These are phyloP conservation scores for Montipora foliosa DNA, from an alignment of 64 coral and sea anemone genomes.

Conservation along the genomic window DNA sequence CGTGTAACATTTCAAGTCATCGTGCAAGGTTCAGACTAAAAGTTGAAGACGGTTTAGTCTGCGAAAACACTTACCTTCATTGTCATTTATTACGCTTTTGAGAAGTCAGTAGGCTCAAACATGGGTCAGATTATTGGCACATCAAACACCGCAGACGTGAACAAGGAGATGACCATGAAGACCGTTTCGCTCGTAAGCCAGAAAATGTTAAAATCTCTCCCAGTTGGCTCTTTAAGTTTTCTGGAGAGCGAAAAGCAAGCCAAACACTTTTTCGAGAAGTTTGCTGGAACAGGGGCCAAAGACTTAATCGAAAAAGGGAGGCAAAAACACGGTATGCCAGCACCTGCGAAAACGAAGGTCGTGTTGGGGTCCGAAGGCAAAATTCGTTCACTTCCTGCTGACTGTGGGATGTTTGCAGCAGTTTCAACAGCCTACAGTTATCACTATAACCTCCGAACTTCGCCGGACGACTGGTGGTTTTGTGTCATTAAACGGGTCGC, in stretches of 20 bases:
- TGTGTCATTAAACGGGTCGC: slow-evolving; percentile 67
- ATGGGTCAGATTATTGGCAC: too few relatives aligned
- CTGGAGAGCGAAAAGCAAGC: neutral
- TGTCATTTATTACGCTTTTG: too few relatives aligned
- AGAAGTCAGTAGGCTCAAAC: too few relatives aligned
- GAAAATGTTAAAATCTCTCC: too few relatives aligned
- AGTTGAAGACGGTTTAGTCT: too few relatives aligned
- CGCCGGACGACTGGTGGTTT: slow-evolving; percentile 92
- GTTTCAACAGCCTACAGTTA: slow-evolving; percentile 72
- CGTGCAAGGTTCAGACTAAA: too few relatives aligned
- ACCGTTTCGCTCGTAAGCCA: too few relatives aligned
- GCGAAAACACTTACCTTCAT: too few relatives aligned
- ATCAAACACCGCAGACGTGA: too few relatives aligned
- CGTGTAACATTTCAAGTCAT: too few relatives aligned
- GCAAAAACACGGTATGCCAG: too few relatives aligned
- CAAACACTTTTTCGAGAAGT: neutral
- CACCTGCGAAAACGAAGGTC: neutral
- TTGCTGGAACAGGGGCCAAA: neutral
- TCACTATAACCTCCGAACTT: slow-evolving; percentile 80
- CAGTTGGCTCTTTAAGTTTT: neutral
- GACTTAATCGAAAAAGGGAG: neutral
- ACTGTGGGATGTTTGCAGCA: slow-evolving; percentile 73
- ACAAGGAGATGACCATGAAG: too few relatives aligned
- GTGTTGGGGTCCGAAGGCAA: slow-evolving; percentile 62
- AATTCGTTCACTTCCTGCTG: slow-evolving; percentile 14